Evolutionary conservation across 2,888 invertebrate species (phyloP).

Genomic region (Aricia artaxerxes): DNA sequence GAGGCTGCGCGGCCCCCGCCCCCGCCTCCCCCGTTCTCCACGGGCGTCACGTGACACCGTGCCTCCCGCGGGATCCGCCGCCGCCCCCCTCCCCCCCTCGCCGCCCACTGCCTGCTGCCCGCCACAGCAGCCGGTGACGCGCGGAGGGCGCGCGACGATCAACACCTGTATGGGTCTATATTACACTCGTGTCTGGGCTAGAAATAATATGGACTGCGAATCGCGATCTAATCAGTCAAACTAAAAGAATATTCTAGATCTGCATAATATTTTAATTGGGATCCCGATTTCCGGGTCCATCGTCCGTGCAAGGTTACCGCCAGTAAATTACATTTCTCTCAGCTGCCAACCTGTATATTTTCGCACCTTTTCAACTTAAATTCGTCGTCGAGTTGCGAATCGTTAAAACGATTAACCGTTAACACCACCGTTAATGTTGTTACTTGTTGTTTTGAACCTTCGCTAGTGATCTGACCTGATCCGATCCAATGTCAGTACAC

Average conservation of each 20-base stretch:
- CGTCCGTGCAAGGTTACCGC: too few relatives aligned
- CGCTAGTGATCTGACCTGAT: not conserved
- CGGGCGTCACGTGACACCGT: conserved; percentile 28
- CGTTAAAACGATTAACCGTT: too few relatives aligned
- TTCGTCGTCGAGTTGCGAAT: not conserved
- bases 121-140: not conserved
- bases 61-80: conserved; percentile 14
- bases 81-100: conserved; percentile 34
- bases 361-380: too few relatives aligned
- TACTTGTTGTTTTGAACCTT: not conserved
- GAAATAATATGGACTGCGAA: not conserved
- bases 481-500: not conserved
- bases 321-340: too few relatives aligned
- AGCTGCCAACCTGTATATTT: too few relatives aligned
- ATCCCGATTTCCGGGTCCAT: too few relatives aligned
- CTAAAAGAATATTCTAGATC: not conserved
- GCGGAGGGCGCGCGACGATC: not conserved
- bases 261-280: too few relatives aligned
- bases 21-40: conserved; percentile 40
- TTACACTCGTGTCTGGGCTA: not conserved
- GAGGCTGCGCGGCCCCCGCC: conserved; percentile 51
- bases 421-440: not conserved
- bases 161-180: not conserved
- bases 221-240: not conserved
- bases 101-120: not conserved